Evolutionary conservation across 2,797 vertebrate species (phyloP).

Genomic region (Mareca penelope): DNA sequence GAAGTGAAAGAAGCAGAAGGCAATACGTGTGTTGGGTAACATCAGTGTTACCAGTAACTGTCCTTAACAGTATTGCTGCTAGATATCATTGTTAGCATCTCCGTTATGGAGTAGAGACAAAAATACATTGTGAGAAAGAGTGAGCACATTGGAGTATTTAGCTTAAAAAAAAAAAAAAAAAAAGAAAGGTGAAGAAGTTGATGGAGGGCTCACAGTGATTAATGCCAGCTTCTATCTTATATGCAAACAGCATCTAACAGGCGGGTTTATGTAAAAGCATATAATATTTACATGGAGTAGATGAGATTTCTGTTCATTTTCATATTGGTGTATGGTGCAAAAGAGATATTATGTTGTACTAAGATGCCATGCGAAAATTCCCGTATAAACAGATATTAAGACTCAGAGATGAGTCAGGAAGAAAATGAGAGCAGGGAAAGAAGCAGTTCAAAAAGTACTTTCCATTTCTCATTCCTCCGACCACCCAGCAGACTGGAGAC

Average conservation of each 20-base stretch:
- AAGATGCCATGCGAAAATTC: neutral
- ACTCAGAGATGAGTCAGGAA: neutral
- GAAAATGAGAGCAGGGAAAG: neutral
- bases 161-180: neutral
- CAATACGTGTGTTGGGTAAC: neutral
- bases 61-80: neutral
- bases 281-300: neutral
- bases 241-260: neutral
- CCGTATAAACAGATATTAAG: neutral
- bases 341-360: neutral
- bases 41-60: neutral
- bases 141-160: neutral
- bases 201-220: neutral
- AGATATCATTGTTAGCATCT: neutral
- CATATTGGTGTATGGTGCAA: neutral
- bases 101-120: neutral
- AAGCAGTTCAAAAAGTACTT: neutral
- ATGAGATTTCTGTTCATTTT: neutral
- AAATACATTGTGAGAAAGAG: neutral
- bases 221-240: neutral
- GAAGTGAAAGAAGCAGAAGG: neutral
- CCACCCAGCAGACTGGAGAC: neutral
- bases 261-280: neutral
- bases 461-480: neutral
- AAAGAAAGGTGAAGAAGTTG: neutral